Base-by-base conservation (phyloP, 1,140 invertebrate species). In the Maniola jurtina region DNA sequence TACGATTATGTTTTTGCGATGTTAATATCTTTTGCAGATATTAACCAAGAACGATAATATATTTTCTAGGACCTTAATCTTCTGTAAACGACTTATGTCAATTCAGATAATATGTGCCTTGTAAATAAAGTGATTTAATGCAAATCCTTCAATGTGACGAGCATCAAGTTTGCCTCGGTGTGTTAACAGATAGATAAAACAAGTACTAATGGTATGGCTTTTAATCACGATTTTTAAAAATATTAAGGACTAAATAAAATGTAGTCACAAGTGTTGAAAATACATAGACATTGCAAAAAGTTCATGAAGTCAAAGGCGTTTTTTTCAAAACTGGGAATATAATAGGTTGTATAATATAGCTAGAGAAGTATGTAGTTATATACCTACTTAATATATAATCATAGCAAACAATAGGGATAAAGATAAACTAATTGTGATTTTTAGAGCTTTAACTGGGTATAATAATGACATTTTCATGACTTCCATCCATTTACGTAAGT, bases 81-180 rank as follows among this genome's bases (percentile, higher is more conserved):
- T 33, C n/a, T 55, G 38, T 16, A 63, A 55, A 61, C 16, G 33
- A 25, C 14, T 54, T 54, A 14, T 54, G 60, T 40, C 60, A 54
- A 54, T 52, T 54, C 42, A 40, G 48, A 61, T 25, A 25, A 2
- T 36, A 42, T 55, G 52, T 55, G 36, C 45, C 60, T 61, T 55
- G 61, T 55, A 63, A 38, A 42, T 35, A 55, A 60, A 42, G 45
- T 42, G 42, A 61, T 61, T 61, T 50, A 50, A 63, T 63, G 50
- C 50, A 40, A 63, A 63, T 63, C 40, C 36, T 63, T 61, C 45
- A 38, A 61, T 50, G 33, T 52, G 48, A 54, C 60, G 47, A 55
- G 4, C 50, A 10, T n/a, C 61, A 55, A 33, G 60, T 54, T 52
- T 35, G 42, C 35, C 15, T 52, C 14, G 25, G n/a, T n/a, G 3